Evolutionary conservation across 2,113 vertebrate species (phyloP), one percentile per base, ranked within the genome.

Genomic region (Calyptomena viridis): DNA sequence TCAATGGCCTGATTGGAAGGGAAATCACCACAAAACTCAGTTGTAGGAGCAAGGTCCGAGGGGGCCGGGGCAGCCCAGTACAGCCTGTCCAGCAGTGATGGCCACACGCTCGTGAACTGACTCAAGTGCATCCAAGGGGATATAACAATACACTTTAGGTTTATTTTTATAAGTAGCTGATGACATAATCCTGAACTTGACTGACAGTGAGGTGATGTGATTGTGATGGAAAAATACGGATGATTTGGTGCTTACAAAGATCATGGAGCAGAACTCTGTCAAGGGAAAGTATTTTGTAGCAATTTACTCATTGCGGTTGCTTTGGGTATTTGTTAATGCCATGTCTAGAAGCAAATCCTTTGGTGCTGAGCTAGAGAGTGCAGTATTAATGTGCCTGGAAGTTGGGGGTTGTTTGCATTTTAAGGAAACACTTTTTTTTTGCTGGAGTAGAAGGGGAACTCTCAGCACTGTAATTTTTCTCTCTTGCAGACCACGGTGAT

Each of bases 31-130:
- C 73, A 72, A 33, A 56, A 3, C 19, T 81, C 69, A 18, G 28
- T 2, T 5, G 42, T 67, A 72, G 88, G 37, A 14, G 89, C 59
- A 75, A 44, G 71, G 27, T 42, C 90, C 64, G 84, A 62, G 59
- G 25, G 14, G 56, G 21, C 52, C 11, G 7, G 11, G 50, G 33
- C 35, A 63, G 35, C 30, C 39, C 11, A 18, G 18, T 8, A 6
- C 81, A 23, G 31, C 67, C 49, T 35, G 73, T 33, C 77, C 9
- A 5, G 37, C 59, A 30, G 62, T 1, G 33, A n/a, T 21, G 40
- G 64, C 83, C 2, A 0, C 18, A 4, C 1, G 3, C 63, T 35
- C 1, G 17, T 18, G 58, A n/a, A 50, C 73, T 59, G 73, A 44
- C 55, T 37, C 0, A 1, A 12, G 52, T 22, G 25, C 6, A 7